phyloP scores from a whole-genome alignment of 2,113 vertebrate genomes.

The Callaeas wilsoni region DNA sequence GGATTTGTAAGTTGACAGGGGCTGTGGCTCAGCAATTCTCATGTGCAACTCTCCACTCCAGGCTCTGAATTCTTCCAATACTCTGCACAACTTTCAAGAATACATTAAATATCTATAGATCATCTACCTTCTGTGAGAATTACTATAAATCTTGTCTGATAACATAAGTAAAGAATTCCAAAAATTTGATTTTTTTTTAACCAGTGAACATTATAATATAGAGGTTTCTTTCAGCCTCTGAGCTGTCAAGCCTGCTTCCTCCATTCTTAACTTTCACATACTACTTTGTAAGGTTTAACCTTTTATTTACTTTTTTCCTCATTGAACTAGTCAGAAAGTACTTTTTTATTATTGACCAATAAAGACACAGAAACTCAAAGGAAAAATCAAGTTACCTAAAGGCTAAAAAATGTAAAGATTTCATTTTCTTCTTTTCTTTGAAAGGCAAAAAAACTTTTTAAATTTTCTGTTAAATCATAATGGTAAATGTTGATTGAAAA shows the following conservation, averaged over 20 bases:
- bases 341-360: neutral
- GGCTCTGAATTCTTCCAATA: conserved; percentile 17
- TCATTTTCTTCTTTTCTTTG: neutral
- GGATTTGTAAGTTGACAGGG: neutral
- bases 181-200: conserved; percentile 33
- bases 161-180: conserved; percentile 28
- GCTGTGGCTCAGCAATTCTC: neutral
- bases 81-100: conserved; percentile 10
- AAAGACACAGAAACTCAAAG: neutral
- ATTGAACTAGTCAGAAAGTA: neutral
- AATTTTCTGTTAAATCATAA: neutral
- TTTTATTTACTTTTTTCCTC: neutral
- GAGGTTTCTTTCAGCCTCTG: neutral
- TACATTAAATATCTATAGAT: conserved; percentile 49
- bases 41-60: neutral
- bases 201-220: conserved; percentile 5
- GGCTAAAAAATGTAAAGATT: neutral
- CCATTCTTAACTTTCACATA: neutral
- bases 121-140: conserved; percentile 35
- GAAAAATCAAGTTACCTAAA: neutral
- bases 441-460: neutral
- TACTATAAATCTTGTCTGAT: conserved; percentile 23
- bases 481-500: neutral
- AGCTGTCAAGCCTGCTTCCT: neutral
- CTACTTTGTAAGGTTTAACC: neutral